phyloP scores from a whole-genome alignment of 2,888 invertebrate species.

The Ichneumoninae sp. region DNA sequence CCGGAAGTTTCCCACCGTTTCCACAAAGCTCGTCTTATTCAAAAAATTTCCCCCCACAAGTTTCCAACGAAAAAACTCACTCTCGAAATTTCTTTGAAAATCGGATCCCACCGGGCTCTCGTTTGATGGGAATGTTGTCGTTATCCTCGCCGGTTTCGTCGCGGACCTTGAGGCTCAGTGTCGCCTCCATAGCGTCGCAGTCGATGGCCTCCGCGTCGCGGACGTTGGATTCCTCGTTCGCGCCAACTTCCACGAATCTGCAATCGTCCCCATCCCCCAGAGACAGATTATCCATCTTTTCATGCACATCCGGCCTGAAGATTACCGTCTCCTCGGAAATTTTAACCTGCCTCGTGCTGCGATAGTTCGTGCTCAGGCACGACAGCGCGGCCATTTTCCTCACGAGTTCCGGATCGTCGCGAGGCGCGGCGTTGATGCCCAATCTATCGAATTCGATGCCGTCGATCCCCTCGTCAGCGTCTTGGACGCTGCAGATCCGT shows the following conservation, averaged over 20 bases:
- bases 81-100: constrained; percentile 76
- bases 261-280: neutral
- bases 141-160: constrained; percentile 58
- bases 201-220: constrained; percentile 48
- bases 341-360: constrained; percentile 52
- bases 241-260: neutral
- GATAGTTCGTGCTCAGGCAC: constrained; percentile 70
- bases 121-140: constrained; percentile 23
- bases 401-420: constrained; percentile 68
- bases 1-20: constrained; percentile 1
- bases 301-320: constrained; percentile 68
- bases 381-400: constrained; percentile 70
- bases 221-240: neutral
- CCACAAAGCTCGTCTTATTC: neutral
- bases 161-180: constrained; percentile 65
- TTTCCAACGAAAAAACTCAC: constrained; percentile 73
- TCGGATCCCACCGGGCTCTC: constrained; percentile 50
- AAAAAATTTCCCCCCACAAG: neutral
- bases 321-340: constrained; percentile 66
- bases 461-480: neutral
- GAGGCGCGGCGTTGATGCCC: constrained; percentile 71
- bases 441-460: constrained; percentile 70
- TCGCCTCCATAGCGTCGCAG: constrained; percentile 59
- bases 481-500: constrained; percentile 4
- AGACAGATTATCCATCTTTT: constrained; percentile 67